A percentile compares a stretch with the other conserved stretches of the same genome.
These are phyloP conservation scores for Mycetomoellerius zeteki DNA, from an alignment of 1,140 invertebrate species.

Conservation along the genomic window DNA sequence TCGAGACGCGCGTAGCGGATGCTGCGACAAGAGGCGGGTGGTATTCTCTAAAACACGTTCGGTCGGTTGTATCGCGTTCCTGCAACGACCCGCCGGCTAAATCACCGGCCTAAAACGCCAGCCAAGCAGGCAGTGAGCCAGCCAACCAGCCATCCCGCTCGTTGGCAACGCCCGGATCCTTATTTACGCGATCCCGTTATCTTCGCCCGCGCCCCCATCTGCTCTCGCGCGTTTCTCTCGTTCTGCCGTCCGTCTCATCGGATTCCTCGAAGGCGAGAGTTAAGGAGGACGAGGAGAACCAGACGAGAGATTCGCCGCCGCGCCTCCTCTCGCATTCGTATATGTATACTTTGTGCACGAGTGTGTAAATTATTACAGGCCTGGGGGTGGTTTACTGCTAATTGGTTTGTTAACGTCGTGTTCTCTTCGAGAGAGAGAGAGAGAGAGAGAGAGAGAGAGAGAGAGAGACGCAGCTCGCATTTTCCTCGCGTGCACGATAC, in stretches of 20 bases:
- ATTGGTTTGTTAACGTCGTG: constrained; percentile 84
- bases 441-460: background rate
- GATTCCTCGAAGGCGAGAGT: constrained; percentile 31
- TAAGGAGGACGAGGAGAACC: constrained; percentile 19
- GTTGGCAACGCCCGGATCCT: constrained; percentile 58
- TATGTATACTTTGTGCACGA: constrained; percentile 56
- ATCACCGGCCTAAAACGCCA: constrained; percentile 38
- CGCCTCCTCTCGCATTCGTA: background rate
- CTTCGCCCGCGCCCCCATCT: constrained; percentile 38
- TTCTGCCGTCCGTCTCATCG: background rate
- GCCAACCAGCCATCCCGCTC: background rate
- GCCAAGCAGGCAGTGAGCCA: background rate
- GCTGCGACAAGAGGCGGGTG: constrained; percentile 24
- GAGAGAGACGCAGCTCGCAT: constrained; percentile 6
- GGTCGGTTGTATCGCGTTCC: constrained; percentile 20
- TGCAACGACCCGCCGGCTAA: constrained; percentile 30
- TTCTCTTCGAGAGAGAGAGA: constrained; percentile 63
- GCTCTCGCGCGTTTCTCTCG: constrained; percentile 7
- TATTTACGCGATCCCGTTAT: constrained; percentile 77
- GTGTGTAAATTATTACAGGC: constrained; percentile 78
- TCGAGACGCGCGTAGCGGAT: constrained; percentile 5
- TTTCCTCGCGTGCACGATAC: constrained; percentile 43
- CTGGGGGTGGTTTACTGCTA: constrained; percentile 82
- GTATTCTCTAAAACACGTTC: constrained; percentile 28
- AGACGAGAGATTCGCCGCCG: constrained; percentile 35